Conservation (phyloP, 1,140 invertebrate species). For the Tribolium castaneum region DNA sequence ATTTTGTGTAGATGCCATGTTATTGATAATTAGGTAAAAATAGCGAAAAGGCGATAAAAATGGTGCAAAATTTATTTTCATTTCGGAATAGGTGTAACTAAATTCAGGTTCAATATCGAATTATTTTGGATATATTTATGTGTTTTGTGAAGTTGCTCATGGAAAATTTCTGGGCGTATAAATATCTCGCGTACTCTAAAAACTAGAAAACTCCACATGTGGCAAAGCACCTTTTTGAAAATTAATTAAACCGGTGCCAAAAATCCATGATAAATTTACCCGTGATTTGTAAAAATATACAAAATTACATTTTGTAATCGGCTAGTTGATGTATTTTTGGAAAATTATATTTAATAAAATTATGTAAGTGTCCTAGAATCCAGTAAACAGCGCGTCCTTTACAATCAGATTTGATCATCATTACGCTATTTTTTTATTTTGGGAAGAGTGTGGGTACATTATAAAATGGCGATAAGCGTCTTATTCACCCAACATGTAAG, state of each 20-base stretch:
- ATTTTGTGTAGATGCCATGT: too few relatives aligned
- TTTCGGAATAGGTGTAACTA: not conserved
- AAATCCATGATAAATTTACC: not conserved
- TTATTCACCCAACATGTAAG: too few relatives aligned
- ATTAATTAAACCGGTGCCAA: not conserved
- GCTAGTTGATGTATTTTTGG: not conserved
- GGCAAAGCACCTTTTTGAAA: not conserved
- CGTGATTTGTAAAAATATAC: not conserved
- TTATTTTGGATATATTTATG: not conserved
- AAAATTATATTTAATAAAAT: slow-evolving; percentile 1
- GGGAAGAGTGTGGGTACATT: not conserved
- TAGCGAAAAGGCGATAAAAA: too few relatives aligned
- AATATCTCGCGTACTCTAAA: not conserved
- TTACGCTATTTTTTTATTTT: not conserved
- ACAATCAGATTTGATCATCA: not conserved
- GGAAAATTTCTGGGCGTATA: not conserved
- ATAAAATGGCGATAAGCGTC: not conserved
- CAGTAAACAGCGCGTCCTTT: not conserved
- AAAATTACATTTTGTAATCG: not conserved
- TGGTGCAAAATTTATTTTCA: not conserved
- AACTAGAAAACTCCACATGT: not conserved
- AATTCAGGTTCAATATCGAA: not conserved
- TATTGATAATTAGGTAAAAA: too few relatives aligned
- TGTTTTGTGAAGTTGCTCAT: not conserved
- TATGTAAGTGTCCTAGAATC: not conserved